Conservation (phyloP, 2,113 vertebrate genomes). For the Upupa epops region DNA sequence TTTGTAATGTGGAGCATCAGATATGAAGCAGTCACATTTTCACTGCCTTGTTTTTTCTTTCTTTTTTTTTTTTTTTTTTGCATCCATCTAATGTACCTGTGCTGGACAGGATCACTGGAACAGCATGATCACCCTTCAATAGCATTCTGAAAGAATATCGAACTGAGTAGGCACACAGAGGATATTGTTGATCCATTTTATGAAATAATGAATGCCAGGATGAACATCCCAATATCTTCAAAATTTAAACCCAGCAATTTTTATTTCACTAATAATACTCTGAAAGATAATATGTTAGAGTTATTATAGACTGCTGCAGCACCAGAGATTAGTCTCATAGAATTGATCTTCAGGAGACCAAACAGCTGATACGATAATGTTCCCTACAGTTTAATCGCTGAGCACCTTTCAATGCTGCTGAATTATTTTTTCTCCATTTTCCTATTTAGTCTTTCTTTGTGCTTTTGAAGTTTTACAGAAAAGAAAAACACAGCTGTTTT, state of each 20-base stretch:
- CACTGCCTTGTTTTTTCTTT: not conserved
- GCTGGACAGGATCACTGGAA: not conserved
- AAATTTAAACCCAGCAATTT: constrained; percentile 50
- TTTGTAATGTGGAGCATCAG: not conserved
- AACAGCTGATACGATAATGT: not conserved
- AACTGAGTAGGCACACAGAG: constrained; percentile 23
- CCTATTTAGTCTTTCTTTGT: not conserved
- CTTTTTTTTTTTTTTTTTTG: not conserved
- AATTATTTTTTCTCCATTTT: not conserved
- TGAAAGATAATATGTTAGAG: constrained; percentile 15
- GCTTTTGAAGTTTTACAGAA: not conserved
- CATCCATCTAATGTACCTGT: not conserved
- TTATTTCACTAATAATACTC: constrained; percentile 54
- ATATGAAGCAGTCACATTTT: not conserved
- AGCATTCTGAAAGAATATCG: not conserved
- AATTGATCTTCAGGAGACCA: constrained; percentile 48
- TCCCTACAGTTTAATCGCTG: constrained; percentile 38
- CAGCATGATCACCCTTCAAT: not conserved
- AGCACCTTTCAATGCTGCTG: not conserved
- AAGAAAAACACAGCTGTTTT: not conserved
- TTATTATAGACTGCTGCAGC: constrained; percentile 24
- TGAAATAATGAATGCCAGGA: constrained; percentile 51
- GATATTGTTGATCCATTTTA: constrained; percentile 39
- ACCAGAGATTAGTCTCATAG: constrained; percentile 25
- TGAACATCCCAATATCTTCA: constrained; percentile 4